Evolutionary conservation across 2,888 invertebrate species (phyloP), one percentile per base, ranked within the genome.

Genomic region (Argynnis bischoffii): DNA sequence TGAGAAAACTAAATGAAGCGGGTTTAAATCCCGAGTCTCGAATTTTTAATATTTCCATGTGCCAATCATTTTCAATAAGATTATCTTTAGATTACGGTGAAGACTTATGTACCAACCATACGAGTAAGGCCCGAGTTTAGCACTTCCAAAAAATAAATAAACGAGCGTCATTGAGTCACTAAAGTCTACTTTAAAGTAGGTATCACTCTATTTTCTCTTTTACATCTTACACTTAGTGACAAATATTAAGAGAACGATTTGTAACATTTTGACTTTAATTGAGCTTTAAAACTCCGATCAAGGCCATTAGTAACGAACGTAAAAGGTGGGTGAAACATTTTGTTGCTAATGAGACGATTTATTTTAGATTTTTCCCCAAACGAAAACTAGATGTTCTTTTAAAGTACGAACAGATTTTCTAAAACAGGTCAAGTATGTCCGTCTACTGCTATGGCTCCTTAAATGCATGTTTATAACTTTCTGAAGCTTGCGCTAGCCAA

Each of bases 351-450:
- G 59, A 60, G 47, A 66, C 59, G 47, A 54, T 66, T 60, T 50
- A 60, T 60, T 60, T 65, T 66, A 54, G 53, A 48, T 18, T 66
- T 60, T 35, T 31, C 35, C 15, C 35, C 50, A 51, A 51, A 35
- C 35, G 18, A 35, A 61, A 35, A 51, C 61, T 60, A 66, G 60
- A 66, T 66, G 66, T 54, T 66, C 66, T 66, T 66, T 66, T 55
- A 54, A 60, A 54, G 18, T 26, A 60, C 60, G 18, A 35, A 60
- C 48, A 48, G 47, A 66, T 59, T 59, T 65, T 59, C 54, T 60
- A 55, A 53, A 59, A 60, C 60, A 47, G 66, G 66, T 66, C 59
- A 66, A 66, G 66, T 60, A 47, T 60, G 60, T 66, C 66, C 66
- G 60, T 66, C 46, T 65, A 47, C 47, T 59, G 66, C 35, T 48